Base-by-base conservation (phyloP, 1,140 invertebrate genomes). In the Drosophila lini region DNA sequence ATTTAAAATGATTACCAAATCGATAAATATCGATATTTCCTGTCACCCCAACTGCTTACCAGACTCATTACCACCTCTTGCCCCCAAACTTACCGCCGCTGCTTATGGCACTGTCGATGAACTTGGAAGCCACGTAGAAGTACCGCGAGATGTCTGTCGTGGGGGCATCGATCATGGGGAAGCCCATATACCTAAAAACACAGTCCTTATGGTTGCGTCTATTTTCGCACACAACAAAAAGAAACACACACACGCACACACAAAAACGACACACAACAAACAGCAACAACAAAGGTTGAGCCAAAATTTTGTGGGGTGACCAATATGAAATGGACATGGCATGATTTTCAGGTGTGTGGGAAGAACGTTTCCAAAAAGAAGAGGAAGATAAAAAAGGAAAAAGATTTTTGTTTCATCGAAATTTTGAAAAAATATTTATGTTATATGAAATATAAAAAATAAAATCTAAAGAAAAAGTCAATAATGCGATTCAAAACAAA, bases 71-170 rank as follows among this genome's bases (percentile, higher is more conserved):
- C 59, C 28, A 52, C 15, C 13, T 31, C 3, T 19, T 15, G 2
- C 3, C 11, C 57, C 0, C 44, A 45, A 71, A 55, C 78, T 91
- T 69, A 97, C 97, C 95, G 94, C 95, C 94, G 86, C 92, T 94
- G 62, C 93, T 94, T 42, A 97, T 88, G 41, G 95, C 96, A 59
- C 96, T 94, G 62, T 97, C 95, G 60, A 98, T 97, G 90, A 97
- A 98, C 63, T 95, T 94, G 44, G 96, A 95, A 44, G 95, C 95
- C 78, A 94, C 94, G 74, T 96, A 93, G 92, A 98, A 97, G 91
- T 97, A 96, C 81, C 95, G 94, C 25, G 95, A 94, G 83, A 98
- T 96, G 88, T 97, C 95, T 63, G 95, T 96, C 32, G 94, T 94
- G 31, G 95, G 95, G 42, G 96, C 93, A 93, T 98, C 97, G 75